A percentile compares a stretch with the other conserved stretches of the same genome.
Evolutionary conservation across 2,113 vertebrate genomes (phyloP).

Genomic region (Emberiza fucata): DNA sequence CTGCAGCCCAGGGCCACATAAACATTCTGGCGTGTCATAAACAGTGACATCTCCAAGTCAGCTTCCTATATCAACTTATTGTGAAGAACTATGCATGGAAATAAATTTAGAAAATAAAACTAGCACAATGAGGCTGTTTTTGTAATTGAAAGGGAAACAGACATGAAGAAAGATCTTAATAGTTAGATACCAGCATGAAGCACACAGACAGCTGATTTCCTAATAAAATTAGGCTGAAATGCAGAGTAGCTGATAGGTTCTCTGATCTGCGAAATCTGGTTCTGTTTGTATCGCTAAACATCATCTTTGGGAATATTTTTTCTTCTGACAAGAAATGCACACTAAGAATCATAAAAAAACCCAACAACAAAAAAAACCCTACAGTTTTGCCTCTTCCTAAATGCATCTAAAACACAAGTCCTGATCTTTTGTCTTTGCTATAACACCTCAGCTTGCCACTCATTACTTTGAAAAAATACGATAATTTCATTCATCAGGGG

Average conservation of each 20-base stretch:
- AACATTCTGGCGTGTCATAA: background rate
- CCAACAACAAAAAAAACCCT: background rate
- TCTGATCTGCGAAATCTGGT: background rate
- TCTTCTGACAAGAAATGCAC: slow-evolving; percentile 3
- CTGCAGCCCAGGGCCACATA: slow-evolving; percentile 8
- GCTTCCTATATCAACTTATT: background rate
- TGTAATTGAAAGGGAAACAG: background rate
- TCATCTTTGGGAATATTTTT: background rate
- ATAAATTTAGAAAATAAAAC: background rate
- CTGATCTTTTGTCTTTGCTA: background rate
- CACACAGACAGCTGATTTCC: background rate
- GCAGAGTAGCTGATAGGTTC: background rate
- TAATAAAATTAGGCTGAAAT: background rate
- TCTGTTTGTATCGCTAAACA: background rate
- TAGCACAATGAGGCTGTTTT: background rate
- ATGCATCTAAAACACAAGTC: background rate
- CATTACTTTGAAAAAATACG: background rate
- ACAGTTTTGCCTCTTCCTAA: background rate
- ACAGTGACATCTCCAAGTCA: background rate
- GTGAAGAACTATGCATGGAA: background rate
- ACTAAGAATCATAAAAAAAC: background rate
- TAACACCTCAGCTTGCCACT: background rate
- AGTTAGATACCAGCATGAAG: background rate
- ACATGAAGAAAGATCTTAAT: background rate
- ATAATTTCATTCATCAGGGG: background rate